phyloP scores from a whole-genome alignment of 2,888 invertebrate species.

The Drosophila meridiana region DNA sequence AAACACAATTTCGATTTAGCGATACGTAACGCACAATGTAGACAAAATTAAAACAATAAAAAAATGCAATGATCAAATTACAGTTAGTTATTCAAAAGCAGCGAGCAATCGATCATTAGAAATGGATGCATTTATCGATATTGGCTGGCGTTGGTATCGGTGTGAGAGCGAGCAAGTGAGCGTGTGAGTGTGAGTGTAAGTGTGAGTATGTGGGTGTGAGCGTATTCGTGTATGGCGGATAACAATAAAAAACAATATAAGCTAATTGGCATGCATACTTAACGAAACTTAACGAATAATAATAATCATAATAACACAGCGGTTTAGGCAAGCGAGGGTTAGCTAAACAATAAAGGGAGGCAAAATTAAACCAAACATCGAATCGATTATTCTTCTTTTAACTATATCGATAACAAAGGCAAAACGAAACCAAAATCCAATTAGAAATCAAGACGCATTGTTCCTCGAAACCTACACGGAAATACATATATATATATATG shows the following conservation, averaged over 20 bases:
- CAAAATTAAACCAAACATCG: slow-evolving; percentile 8
- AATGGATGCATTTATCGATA: slow-evolving; percentile 41
- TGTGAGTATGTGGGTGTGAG: slow-evolving; percentile 2
- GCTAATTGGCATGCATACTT: slow-evolving; percentile 16
- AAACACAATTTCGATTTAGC: slow-evolving; percentile 25
- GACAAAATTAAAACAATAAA: neutral
- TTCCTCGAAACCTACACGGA: slow-evolving; percentile 9
- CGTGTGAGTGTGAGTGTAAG: neutral
- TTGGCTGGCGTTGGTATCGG: slow-evolving; percentile 14
- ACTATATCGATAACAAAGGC: slow-evolving; percentile 10
- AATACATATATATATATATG: slow-evolving; percentile 1
- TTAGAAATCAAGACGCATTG: slow-evolving; percentile 17
- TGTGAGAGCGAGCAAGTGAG: slow-evolving; percentile 19
- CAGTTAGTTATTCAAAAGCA: slow-evolving; percentile 44
- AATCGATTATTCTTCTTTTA: slow-evolving; percentile 1
- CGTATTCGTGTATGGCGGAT: slow-evolving; percentile 3
- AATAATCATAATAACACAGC: neutral
- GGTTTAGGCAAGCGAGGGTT: slow-evolving; percentile 7
- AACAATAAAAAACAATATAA: slow-evolving; percentile 2
- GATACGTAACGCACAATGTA: neutral
- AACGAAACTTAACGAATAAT: slow-evolving; percentile 22
- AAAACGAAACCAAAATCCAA: slow-evolving; percentile 46
- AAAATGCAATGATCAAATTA: slow-evolving; percentile 30
- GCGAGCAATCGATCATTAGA: slow-evolving; percentile 51
- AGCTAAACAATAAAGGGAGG: neutral